Evolutionary conservation across 2,113 vertebrate species (phyloP).

Genomic region (Neodon shergylaensis): DNA sequence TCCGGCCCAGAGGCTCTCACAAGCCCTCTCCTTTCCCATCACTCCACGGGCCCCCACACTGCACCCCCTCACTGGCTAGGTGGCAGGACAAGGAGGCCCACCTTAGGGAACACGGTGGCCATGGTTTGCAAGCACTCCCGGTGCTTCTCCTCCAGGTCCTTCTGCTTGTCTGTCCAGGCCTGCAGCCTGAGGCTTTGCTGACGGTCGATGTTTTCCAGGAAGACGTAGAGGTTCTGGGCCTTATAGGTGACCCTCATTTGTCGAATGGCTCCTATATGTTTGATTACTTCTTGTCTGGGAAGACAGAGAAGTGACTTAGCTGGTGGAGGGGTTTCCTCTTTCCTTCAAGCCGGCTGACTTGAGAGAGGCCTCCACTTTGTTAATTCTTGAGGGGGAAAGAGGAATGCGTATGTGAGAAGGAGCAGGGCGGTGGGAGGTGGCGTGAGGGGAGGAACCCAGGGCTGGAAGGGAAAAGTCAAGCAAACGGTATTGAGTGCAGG

Average conservation of each 20-base stretch:
- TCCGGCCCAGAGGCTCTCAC: not conserved
- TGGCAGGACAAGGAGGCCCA: not conserved
- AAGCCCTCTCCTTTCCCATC: too few species aligned
- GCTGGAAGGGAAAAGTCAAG: not conserved
- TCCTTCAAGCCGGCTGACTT: not conserved
- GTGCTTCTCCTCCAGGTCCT: slow-evolving; percentile 60
- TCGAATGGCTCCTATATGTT: slow-evolving; percentile 50
- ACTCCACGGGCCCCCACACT: too few species aligned
- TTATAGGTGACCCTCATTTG: slow-evolving; percentile 22
- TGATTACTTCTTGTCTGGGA: slow-evolving; percentile 71
- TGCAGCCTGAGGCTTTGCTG: slow-evolving; percentile 60
- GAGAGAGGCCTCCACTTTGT: not conserved
- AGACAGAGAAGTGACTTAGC: slow-evolving; percentile 19
- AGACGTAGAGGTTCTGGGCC: slow-evolving; percentile 46
- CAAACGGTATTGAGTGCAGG: not conserved
- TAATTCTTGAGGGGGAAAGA: not conserved
- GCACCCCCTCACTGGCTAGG: not conserved
- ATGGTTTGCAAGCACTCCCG: slow-evolving; percentile 71
- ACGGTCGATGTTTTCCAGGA: slow-evolving; percentile 69
- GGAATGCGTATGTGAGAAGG: not conserved
- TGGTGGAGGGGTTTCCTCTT: not conserved
- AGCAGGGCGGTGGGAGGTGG: not conserved
- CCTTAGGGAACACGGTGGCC: slow-evolving; percentile 78
- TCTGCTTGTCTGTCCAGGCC: slow-evolving; percentile 69
- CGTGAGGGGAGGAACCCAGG: not conserved